Evolutionary conservation across 2,888 invertebrate genomes (phyloP).

Genomic region (Chloromyia formosa): DNA sequence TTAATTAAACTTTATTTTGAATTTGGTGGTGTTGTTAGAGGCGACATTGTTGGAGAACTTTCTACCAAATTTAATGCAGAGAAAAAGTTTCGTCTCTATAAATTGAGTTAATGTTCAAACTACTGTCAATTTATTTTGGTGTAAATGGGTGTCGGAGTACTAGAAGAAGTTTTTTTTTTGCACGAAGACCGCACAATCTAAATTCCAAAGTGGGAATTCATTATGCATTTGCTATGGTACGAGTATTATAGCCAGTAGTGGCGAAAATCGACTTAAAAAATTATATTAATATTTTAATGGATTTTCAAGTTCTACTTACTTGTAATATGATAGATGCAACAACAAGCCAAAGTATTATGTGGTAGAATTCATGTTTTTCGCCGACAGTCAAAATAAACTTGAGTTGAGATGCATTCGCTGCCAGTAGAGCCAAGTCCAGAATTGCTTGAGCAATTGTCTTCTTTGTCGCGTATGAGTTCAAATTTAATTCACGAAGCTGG

Average conservation of each 20-base stretch:
- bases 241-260: too few relatives aligned
- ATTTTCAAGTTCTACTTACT: slow-evolving; percentile 37
- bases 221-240: too few relatives aligned
- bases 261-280: too few relatives aligned
- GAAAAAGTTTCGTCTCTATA: too few relatives aligned
- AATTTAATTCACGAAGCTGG: slow-evolving; percentile 46
- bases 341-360: slow-evolving; percentile 46
- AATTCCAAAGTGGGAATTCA: too few relatives aligned
- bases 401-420: slow-evolving; percentile 51
- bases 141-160: background rate
- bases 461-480: slow-evolving; percentile 50
- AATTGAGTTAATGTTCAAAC: too few relatives aligned
- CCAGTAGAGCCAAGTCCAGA: slow-evolving; percentile 49
- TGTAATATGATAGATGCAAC: slow-evolving; percentile 48
- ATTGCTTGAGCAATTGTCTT: slow-evolving; percentile 51
- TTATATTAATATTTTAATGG: slow-evolving; percentile 8
- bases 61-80: too few relatives aligned
- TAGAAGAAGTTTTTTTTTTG: too few relatives aligned
- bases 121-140: background rate
- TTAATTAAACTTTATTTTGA: too few relatives aligned
- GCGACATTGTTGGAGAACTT: too few relatives aligned
- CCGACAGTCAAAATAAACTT: slow-evolving; percentile 48
- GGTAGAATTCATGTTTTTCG: slow-evolving; percentile 47
- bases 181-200: too few relatives aligned
- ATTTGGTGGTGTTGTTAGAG: too few relatives aligned